A percentile compares a stretch with the other conserved stretches of the same genome.
phyloP scores from a whole-genome alignment of 2,797 vertebrate genomes.

The Phalloptychus januarius region DNA sequence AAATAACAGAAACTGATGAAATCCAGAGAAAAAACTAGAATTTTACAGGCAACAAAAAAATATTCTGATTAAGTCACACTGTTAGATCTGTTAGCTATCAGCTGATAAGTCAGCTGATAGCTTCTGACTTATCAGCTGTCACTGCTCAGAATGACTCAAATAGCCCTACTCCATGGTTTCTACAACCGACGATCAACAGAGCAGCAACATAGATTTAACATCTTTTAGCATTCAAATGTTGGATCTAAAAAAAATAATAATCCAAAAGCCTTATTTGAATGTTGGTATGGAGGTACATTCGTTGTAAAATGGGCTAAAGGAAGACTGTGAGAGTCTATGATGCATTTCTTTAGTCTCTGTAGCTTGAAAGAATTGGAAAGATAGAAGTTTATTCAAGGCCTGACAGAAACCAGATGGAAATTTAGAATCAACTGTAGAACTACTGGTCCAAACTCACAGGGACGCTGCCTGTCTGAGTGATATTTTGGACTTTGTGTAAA shows the following conservation, averaged over 20 bases:
- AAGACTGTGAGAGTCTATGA: slow-evolving; percentile 65
- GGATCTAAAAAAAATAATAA: slow-evolving; percentile 61
- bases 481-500: slow-evolving; percentile 44
- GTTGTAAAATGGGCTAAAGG: slow-evolving; percentile 63
- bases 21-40: slow-evolving; percentile 47
- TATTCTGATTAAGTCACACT: slow-evolving; percentile 45
- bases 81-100: slow-evolving; percentile 56
- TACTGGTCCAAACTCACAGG: slow-evolving; percentile 30
- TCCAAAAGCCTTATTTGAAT: slow-evolving; percentile 55
- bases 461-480: slow-evolving; percentile 8
- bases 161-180: slow-evolving; percentile 52
- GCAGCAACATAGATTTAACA: slow-evolving; percentile 67
- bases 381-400: slow-evolving; percentile 30
- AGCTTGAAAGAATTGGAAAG: slow-evolving; percentile 46
- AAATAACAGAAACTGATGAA: slow-evolving; percentile 56
- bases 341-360: slow-evolving; percentile 40
- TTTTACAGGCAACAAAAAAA: slow-evolving; percentile 43
- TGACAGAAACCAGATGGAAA: slow-evolving; percentile 47
- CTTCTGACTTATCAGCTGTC: slow-evolving; percentile 60
- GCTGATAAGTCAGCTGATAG: too few relatives aligned
- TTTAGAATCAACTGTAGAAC: slow-evolving; percentile 29
- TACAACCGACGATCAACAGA: slow-evolving; percentile 60
- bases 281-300: slow-evolving; percentile 73
- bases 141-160: slow-evolving; percentile 71
- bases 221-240: slow-evolving; percentile 73